Conservation (phyloP, 2,797 vertebrate species). For the Eidolon dupreanum region DNA sequence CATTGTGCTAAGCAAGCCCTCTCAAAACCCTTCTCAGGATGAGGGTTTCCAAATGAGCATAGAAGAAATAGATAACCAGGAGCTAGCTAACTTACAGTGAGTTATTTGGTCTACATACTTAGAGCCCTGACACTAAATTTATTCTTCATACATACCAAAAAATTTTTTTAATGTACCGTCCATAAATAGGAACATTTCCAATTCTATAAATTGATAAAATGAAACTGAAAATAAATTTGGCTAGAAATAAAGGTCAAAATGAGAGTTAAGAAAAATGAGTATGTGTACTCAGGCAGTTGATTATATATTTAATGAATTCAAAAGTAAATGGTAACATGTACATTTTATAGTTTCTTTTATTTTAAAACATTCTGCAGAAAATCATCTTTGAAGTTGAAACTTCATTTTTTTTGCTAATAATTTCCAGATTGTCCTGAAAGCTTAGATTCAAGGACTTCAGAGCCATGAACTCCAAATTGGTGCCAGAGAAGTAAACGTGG, state of each 20-base stretch:
- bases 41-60: not conserved
- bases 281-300: not conserved
- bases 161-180: not conserved
- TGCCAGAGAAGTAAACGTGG: conserved; percentile 71
- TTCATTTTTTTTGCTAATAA: conserved; percentile 8
- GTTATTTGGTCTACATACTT: not conserved
- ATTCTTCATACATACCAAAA: not conserved
- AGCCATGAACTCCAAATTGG: conserved; percentile 60
- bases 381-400: conserved; percentile 71
- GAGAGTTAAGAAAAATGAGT: not conserved
- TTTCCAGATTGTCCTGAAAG: conserved; percentile 74
- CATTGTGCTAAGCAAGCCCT: not conserved
- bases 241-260: conserved; percentile 60
- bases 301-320: conserved; percentile 55
- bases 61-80: not conserved
- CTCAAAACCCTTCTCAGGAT: not conserved
- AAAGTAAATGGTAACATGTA: conserved; percentile 42
- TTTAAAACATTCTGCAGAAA: conserved; percentile 74
- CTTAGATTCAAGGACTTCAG: conserved; percentile 58
- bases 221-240: conserved; percentile 54
- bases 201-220: conserved; percentile 44
- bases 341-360: conserved; percentile 58
- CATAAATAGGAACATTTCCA: not conserved
- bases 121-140: not conserved
- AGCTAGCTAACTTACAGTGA: rapidly evolving